Evolutionary conservation across 1,140 invertebrate genomes (phyloP).

Genomic region (Papilio glaucus): DNA sequence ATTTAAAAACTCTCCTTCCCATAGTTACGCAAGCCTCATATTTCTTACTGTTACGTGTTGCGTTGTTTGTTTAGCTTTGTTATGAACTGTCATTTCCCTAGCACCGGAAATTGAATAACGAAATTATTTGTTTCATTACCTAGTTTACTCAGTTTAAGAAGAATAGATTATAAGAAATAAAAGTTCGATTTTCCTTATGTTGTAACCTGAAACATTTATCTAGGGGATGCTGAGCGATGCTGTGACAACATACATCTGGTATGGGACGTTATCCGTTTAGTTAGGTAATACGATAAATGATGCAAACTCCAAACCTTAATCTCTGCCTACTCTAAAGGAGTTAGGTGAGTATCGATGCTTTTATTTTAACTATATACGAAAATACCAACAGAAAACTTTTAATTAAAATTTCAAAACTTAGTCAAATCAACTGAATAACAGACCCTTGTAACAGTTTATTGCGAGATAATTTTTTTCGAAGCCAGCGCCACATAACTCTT

Average conservation of each 20-base stretch:
- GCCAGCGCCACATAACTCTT: background rate
- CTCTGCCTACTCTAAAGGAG: no score
- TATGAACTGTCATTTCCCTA: background rate
- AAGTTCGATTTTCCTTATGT: background rate
- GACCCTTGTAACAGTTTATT: background rate
- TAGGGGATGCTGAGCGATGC: no score
- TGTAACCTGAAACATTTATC: no score
- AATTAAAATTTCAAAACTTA: background rate
- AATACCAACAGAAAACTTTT: background rate
- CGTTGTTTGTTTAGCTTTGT: background rate
- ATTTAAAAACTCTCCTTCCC: background rate
- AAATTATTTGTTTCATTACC: background rate
- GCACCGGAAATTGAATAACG: background rate
- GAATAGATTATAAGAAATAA: background rate
- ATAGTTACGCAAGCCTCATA: slow-evolving; percentile 6
- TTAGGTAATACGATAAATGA: no score
- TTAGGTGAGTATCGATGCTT: background rate
- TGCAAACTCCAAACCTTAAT: no score
- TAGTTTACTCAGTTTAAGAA: background rate
- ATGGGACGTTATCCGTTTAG: no score
- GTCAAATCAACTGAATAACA: background rate
- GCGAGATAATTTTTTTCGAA: background rate
- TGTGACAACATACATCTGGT: no score
- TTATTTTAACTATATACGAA: background rate
- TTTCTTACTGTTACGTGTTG: slow-evolving; percentile 12